These are phyloP conservation scores for Piscicola geometra DNA, from an alignment of 2,888 invertebrate species.

Conservation along the genomic window DNA sequence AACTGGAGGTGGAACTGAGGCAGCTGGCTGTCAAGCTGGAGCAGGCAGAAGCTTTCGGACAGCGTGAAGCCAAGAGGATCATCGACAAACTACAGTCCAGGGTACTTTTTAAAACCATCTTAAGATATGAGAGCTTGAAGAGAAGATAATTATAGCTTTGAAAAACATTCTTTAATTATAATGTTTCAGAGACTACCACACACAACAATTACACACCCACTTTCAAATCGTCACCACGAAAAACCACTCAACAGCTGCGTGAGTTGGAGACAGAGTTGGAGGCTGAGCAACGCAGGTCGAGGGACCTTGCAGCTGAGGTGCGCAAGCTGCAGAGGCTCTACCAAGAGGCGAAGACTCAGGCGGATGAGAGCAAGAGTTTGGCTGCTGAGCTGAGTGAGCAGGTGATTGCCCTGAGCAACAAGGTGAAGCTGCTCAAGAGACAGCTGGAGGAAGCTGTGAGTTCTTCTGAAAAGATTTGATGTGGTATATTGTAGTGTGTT, in stretches of 20 bases:
- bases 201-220: no score
- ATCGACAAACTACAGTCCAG: conserved; percentile 55
- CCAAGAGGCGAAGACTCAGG: conserved; percentile 50
- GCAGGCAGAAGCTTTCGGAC: conserved; percentile 56
- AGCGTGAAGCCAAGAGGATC: conserved; percentile 55
- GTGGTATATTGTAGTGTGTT: background rate
- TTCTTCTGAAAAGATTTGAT: conserved; percentile 36
- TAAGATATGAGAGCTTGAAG: no score
- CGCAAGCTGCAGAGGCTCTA: conserved; percentile 53
- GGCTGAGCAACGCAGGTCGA: conserved; percentile 52
- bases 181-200: no score
- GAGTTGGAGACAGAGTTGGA: conserved; percentile 55
- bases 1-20: conserved; percentile 56
- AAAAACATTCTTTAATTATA: no score
- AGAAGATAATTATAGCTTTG: no score
- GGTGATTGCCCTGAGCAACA: conserved; percentile 50
- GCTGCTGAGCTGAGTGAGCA: conserved; percentile 51
- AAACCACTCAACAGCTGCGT: conserved; percentile 47
- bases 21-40: conserved; percentile 56
- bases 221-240: no score
- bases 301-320: conserved; percentile 50
- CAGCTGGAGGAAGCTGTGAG: conserved; percentile 56
- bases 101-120: conserved; percentile 49
- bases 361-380: conserved; percentile 53
- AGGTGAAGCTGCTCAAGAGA: conserved; percentile 54